Evolutionary conservation across 2,888 invertebrate genomes (phyloP).

Genomic region (Noctua fimbriata): DNA sequence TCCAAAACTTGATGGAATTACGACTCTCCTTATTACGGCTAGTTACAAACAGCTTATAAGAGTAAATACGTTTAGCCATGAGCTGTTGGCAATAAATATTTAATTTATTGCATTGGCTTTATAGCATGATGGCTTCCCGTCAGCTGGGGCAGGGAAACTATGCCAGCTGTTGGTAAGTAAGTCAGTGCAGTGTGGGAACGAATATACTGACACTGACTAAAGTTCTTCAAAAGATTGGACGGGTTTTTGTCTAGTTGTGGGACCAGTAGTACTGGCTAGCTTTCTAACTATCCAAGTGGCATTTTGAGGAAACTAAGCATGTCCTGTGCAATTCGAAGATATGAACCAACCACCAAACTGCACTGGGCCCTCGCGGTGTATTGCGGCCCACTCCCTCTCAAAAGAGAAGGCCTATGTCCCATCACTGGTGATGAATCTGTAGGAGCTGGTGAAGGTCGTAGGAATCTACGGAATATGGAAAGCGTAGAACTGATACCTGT

Average conservation of each 20-base stretch:
- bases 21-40: conserved; percentile 46
- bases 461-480: neutral
- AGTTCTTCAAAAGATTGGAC: neutral
- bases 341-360: neutral
- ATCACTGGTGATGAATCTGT: neutral
- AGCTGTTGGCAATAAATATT: conserved; percentile 51
- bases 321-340: neutral
- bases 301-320: no score
- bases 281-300: neutral
- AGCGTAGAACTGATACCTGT: neutral
- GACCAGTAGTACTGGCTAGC: neutral
- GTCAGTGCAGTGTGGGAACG: conserved; percentile 11
- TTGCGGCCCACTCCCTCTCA: neutral
- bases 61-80: conserved; percentile 58
- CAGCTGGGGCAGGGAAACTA: neutral
- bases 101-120: conserved; percentile 51
- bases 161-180: conserved; percentile 3
- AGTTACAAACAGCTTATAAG: conserved; percentile 44
- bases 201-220: neutral
- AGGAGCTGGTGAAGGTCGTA: neutral
- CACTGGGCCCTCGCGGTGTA: neutral
- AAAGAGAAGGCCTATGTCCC: neutral
- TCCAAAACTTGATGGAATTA: conserved; percentile 45
- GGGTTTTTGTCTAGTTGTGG: neutral
- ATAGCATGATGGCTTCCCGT: conserved; percentile 38